Percentiles rank a stretch among this genome's conserved stretches.
phyloP scores from a whole-genome alignment of 1,140 invertebrate genomes.

The Mylabris phalerata region DNA sequence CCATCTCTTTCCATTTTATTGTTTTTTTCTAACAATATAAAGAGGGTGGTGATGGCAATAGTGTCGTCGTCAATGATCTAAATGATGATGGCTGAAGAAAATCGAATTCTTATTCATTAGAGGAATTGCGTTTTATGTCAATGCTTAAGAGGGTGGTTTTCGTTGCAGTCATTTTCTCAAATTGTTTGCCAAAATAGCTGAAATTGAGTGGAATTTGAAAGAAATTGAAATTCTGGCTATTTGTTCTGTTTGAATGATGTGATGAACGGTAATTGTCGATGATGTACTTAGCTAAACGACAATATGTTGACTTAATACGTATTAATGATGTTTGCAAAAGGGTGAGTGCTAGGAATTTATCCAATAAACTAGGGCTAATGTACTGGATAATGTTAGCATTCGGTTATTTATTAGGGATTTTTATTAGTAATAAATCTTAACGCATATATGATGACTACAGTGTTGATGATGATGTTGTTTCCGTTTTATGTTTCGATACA shows the following conservation, averaged over 20 bases:
- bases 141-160: not conserved
- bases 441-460: too few species aligned
- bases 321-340: slow-evolving; percentile 21
- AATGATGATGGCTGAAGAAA: too few species aligned
- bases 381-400: slow-evolving; percentile 12
- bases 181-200: too few species aligned
- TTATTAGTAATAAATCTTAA: slow-evolving; percentile 9
- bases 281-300: slow-evolving; percentile 7
- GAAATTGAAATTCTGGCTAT: too few species aligned
- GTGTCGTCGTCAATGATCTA: too few species aligned
- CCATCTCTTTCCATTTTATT: too few species aligned
- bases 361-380: slow-evolving; percentile 21
- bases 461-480: slow-evolving; percentile 10
- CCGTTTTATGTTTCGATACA: not conserved
- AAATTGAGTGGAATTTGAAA: too few species aligned
- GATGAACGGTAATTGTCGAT: not conserved
- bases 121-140: slow-evolving; percentile 6
- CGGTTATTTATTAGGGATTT: slow-evolving; percentile 6
- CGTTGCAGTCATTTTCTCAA: too few species aligned
- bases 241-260: not conserved
- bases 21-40: too few species aligned
- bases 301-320: slow-evolving; percentile 29
- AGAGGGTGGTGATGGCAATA: too few species aligned
- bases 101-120: slow-evolving; percentile 7
- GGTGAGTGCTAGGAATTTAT: slow-evolving; percentile 16